Evolutionary conservation across 1,140 invertebrate genomes (phyloP), one percentile per base, ranked within the genome.

Genomic region (Drosophila ananassae): DNA sequence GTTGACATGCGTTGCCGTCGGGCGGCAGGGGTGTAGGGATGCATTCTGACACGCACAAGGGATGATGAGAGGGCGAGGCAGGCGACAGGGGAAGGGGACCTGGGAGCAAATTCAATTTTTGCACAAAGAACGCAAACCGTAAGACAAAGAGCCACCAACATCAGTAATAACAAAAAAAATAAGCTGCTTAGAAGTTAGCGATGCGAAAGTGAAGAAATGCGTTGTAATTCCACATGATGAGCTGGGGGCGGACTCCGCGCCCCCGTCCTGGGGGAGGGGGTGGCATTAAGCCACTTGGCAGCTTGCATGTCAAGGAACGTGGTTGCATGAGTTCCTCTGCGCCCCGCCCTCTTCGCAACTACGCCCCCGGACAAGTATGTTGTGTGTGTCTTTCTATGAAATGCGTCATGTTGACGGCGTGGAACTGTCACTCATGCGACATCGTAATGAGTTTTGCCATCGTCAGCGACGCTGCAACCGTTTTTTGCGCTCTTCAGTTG

Each of bases 131-230:
- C 55, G 64, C 61, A 58, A 59, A 68, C 59, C 41, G 41, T 17
- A 44, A 44, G 41, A 56, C 50, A 57, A 66, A 74, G 41, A 51
- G 25, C 24, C 13, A 53, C 22, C 30, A 50, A 30, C 51, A 59
- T 37, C 59, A 62, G 66, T 82, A 81, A 77, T 71, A 84, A 87
- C 69, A 87, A 85, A 73, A 85, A 81, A 72, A 81, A 87, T 89
- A 87, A 87, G 81, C 83, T 89, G 76, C 83, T 87, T 87, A 89
- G 83, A 63, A 87, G 83, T 56, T 59, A 76, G 78, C 83, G 82
- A 87, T 82, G 82, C 75, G 83, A 75, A 89, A 87, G 82, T 87
- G 83, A 87, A 87, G 83, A 87, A 87, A 87, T 87, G 79, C 84
- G 79, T 79, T 87, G 83, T 89, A 87, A 87, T 87, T 83, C 85